These are phyloP conservation scores for Leptocoma aspasia DNA, from an alignment of 2,113 vertebrate genomes.

Conservation along the genomic window DNA sequence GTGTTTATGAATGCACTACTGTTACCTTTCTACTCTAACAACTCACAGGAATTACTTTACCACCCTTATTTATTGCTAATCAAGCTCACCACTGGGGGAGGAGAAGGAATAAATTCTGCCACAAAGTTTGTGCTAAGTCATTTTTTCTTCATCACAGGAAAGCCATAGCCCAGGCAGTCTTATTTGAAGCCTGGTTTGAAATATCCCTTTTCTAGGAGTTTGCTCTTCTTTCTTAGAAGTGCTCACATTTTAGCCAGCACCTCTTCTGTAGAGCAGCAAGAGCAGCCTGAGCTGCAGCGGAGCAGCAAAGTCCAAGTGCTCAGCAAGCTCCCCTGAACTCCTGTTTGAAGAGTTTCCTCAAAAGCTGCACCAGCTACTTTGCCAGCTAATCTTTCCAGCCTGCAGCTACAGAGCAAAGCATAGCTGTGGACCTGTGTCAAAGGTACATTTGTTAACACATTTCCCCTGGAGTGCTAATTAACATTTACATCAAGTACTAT, in stretches of 20 bases:
- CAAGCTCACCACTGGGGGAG: background rate
- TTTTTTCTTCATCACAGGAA: background rate
- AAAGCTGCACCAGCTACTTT: constrained; percentile 23
- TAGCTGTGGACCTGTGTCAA: constrained; percentile 49
- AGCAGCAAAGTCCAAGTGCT: background rate
- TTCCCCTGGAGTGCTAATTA: constrained; percentile 60
- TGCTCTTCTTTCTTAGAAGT: background rate
- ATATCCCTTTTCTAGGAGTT: background rate
- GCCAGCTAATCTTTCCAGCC: constrained; percentile 34
- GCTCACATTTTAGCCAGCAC: background rate
- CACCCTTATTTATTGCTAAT: constrained; percentile 28
- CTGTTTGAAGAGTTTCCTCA: constrained; percentile 5
- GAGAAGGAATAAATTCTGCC: background rate
- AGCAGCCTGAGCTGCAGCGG: background rate
- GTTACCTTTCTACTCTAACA: constrained; percentile 36
- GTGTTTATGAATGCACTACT: background rate
- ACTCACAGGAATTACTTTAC: constrained; percentile 3
- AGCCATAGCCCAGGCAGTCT: background rate
- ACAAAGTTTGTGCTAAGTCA: background rate
- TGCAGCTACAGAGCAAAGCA: constrained; percentile 9
- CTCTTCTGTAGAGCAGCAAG: background rate
- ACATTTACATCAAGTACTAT: constrained; percentile 37
- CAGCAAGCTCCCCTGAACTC: background rate
- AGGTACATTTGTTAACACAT: constrained; percentile 65
- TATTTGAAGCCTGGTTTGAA: background rate